Evolutionary conservation across 2,888 invertebrate genomes (phyloP), one percentile per base, ranked within the genome.

Genomic region (Anticlea derivata): DNA sequence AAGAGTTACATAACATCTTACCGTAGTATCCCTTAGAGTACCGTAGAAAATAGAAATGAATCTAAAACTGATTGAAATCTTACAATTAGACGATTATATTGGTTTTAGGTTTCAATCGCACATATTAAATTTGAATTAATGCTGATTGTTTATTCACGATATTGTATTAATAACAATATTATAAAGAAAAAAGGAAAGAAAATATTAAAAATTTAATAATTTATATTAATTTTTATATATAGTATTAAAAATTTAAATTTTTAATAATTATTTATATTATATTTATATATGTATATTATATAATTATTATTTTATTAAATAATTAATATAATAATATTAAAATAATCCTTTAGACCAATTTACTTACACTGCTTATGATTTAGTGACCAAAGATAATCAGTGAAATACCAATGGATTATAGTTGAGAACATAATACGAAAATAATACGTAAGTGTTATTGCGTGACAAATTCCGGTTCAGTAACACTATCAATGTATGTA

Each of bases 1-100:
- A 67, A 60, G 72, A 75, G 73, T 70, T 72, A 58, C 61, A 59
- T 72, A 78, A 83, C 68, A 74, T 80, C 85, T 84, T 78, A 84
- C 70, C 13, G 20, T 60, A 55, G 57, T 52, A 61, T 45, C 58
- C 50, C 55, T 17, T 50, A 38, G 43, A 34, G 50, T 55, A 24
- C 50, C 26, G 31, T 35, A 7, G n/a, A 10, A 27, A 34, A 17
- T 30, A n/a, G 8, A 23, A 23, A 7, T 23, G 11, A 20, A 34
- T 2, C 17, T 17, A 17, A 17, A n/a, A n/a, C n/a, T n/a, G n/a
- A n/a, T n/a, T n/a, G n/a, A n/a, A n/a, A n/a, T n/a, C n/a, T n/a
- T n/a, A n/a, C n/a, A n/a, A n/a, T n/a, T n/a, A n/a, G n/a, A n/a
- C n/a, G n/a, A n/a, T n/a, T n/a, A n/a, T n/a, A n/a, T n/a, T n/a